Evolutionary conservation across 1,140 invertebrate species (phyloP), one percentile per base, ranked within the genome.

Genomic region (Callitettix versicolor): DNA sequence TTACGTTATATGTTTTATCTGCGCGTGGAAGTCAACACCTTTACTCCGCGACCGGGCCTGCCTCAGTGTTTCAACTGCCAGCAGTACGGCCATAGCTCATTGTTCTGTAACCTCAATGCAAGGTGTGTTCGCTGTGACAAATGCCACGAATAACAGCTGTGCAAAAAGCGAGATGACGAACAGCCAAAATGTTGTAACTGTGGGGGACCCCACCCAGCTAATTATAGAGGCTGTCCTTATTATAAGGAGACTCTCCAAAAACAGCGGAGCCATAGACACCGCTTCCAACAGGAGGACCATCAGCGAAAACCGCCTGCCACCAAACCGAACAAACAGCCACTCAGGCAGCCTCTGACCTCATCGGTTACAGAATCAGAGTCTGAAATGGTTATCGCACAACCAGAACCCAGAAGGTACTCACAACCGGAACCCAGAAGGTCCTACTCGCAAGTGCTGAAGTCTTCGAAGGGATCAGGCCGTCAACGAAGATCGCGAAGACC

Each of bases 61-160:
- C 18, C 43, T 18, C 67, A 70, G 52, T 69, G 68, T 47, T 55
- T 36, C 22, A 58, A 63, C 6, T 71, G 67, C 53, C 67, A 71
- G 57, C 36, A 53, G 26, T 70, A 62, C 51, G 69, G 68, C 4
- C 67, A 72, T 44, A 66, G 64, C 7, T 64, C 67, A 55, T 49
- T 44, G 14, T 64, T 68, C 43, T 71, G 66, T 38, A 57, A 46
- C 3, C 62, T 59, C 44, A 18, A 26, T 46, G 53, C 43, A 9
- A 56, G 58, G 22, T 71, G 68, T 50, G 65, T 71, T 1, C 69
- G 68, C 61, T 72, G 68, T 60, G 65, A 62, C 12, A 46, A 48
- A 24, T 47, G 63, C 11, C 69, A 72, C 50, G 17, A 43, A 12
- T 62, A 62, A 6, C 53, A 63, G 63, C 65, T 64, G 60, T 74